Percentiles rank a stretch among this genome's conserved stretches.
phyloP scores from a whole-genome alignment of 2,113 vertebrate genomes.

The Manacus vitellinus region DNA sequence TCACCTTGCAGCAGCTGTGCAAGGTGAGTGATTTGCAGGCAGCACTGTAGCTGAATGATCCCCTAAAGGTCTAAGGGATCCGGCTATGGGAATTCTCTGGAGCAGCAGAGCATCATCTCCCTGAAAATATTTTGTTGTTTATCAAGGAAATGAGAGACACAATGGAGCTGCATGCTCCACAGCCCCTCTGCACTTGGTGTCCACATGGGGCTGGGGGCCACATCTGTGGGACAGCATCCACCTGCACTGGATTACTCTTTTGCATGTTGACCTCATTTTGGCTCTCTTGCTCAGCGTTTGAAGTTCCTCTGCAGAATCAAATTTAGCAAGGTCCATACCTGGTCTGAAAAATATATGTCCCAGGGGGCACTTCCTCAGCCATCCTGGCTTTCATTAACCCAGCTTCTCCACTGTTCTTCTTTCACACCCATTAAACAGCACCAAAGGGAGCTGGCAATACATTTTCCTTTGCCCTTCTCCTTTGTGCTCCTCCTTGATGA shows the following conservation, averaged over 20 bases:
- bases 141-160: not conserved
- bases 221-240: not conserved
- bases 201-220: not conserved
- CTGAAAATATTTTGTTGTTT: not conserved
- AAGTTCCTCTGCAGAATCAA: slow-evolving; percentile 8
- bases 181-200: not conserved
- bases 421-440: slow-evolving; percentile 84
- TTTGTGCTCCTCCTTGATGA: slow-evolving; percentile 87
- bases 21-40: not conserved
- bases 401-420: slow-evolving; percentile 77
- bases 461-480: slow-evolving; percentile 83
- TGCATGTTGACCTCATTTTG: not conserved
- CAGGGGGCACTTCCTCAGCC: slow-evolving; percentile 4
- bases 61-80: not conserved
- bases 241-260: slow-evolving; percentile 19
- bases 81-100: not conserved
- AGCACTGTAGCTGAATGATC: not conserved
- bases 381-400: slow-evolving; percentile 85
- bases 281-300: slow-evolving; percentile 5
- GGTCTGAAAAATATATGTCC: slow-evolving; percentile 27
- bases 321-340: slow-evolving; percentile 39
- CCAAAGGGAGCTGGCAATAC: slow-evolving; percentile 75
- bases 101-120: not conserved
- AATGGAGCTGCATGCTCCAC: fast-evolving
- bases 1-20: not conserved